A percentile compares a stretch with the other conserved stretches of the same genome.
Conservation (phyloP, 2,113 vertebrate species). For the Acinonyx jubatus region DNA sequence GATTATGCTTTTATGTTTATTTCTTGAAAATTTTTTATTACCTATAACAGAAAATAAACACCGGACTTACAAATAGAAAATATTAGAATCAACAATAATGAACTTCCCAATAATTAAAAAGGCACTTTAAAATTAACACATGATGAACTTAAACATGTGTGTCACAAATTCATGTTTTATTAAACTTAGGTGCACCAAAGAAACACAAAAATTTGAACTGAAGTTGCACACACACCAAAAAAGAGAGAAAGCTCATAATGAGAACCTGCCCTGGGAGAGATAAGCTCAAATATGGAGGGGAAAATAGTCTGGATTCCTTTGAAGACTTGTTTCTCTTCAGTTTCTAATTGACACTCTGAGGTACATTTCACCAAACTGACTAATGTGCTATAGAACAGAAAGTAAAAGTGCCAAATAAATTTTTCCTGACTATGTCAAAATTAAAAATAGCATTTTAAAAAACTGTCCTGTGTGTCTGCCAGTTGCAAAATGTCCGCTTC, state of each 20-base stretch:
- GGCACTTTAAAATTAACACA: neutral
- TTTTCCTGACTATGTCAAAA: conserved; percentile 5
- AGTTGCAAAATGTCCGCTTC: neutral
- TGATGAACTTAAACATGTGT: neutral
- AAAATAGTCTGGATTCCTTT: neutral
- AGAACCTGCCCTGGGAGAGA: neutral
- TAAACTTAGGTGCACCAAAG: neutral
- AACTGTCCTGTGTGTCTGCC: neutral
- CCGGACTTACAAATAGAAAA: neutral
- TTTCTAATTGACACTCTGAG: neutral
- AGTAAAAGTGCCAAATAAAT: neutral
- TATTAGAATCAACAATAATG: neutral
- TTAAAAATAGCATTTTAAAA: conserved; percentile 36
- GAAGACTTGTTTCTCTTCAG: neutral
- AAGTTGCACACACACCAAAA: neutral
- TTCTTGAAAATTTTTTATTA: neutral
- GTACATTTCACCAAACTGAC: neutral
- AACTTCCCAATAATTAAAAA: neutral
- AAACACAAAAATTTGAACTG: neutral
- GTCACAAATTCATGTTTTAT: neutral
- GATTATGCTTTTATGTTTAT: neutral
- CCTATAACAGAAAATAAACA: neutral
- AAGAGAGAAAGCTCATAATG: neutral
- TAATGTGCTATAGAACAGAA: neutral
- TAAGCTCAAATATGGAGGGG: neutral